Evolutionary conservation across 2,113 vertebrate species (phyloP).

Genomic region (Stigmatopora nigra): DNA sequence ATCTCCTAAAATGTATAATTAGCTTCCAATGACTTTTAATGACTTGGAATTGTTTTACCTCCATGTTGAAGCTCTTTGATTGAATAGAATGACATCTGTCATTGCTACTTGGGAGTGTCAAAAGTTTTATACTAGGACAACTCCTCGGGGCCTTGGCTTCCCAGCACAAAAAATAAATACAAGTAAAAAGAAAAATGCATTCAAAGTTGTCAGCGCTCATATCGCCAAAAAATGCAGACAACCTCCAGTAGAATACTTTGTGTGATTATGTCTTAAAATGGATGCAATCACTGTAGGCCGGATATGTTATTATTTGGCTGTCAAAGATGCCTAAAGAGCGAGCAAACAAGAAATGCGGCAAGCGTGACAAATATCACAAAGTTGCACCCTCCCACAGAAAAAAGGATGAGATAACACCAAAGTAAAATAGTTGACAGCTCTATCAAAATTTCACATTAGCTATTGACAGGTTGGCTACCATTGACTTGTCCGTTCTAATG

Average conservation of each 20-base stretch:
- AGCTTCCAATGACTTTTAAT: neutral
- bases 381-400: slow-evolving; percentile 1
- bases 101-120: neutral
- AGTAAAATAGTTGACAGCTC: slow-evolving; percentile 16
- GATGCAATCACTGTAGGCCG: slow-evolving; percentile 25
- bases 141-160: neutral
- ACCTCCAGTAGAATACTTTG: slow-evolving; percentile 9
- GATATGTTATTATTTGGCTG: slow-evolving; percentile 29
- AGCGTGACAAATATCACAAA: slow-evolving; percentile 26
- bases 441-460: neutral
- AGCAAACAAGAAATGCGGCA: slow-evolving; percentile 8
- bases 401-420: slow-evolving; percentile 25
- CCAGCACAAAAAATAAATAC: neutral
- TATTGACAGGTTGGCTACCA: neutral
- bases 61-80: neutral
- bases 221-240: slow-evolving; percentile 14
- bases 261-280: slow-evolving; percentile 18
- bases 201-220: slow-evolving; percentile 14
- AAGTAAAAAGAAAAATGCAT: neutral
- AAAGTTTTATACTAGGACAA: neutral
- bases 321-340: slow-evolving; percentile 19
- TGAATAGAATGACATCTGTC: neutral
- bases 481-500: neutral
- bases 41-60: neutral
- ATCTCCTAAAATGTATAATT: neutral